Conservation (phyloP, 2,888 invertebrate genomes). For the Spilosoma lubricipeda region DNA sequence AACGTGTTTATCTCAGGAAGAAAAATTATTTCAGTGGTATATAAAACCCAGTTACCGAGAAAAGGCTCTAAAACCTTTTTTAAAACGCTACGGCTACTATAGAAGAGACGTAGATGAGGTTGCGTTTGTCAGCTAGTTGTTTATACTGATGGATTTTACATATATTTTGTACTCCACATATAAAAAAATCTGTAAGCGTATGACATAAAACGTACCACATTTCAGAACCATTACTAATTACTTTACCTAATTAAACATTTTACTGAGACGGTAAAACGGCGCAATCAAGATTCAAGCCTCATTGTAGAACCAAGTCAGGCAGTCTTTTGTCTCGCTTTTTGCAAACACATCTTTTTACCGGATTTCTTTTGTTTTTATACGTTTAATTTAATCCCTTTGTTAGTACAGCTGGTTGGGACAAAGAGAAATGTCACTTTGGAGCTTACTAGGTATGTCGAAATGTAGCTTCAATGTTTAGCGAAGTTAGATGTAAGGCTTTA, state of each 20-base stretch:
- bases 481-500: constrained; percentile 32
- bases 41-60: no score
- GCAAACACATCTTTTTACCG: constrained; percentile 51
- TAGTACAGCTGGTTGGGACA: constrained; percentile 71
- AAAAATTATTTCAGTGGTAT: no score
- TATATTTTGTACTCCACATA: background rate
- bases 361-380: constrained; percentile 57
- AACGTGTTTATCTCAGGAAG: no score
- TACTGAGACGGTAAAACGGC: constrained; percentile 21
- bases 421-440: constrained; percentile 62
- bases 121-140: no score
- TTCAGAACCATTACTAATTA: constrained; percentile 24
- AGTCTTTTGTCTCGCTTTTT: constrained; percentile 43
- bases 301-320: constrained; percentile 38
- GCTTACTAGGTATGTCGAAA: constrained; percentile 38
- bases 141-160: no score
- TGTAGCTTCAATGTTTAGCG: constrained; percentile 29
- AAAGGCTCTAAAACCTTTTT: no score
- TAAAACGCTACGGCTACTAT: no score
- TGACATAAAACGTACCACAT: background rate
- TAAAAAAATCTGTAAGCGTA: background rate
- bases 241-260: constrained; percentile 29
- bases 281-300: constrained; percentile 44
- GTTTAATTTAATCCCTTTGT: constrained; percentile 77
- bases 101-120: no score